phyloP scores from a whole-genome alignment of 64 coral and sea anemone genomes.

The Montipora capricornis region DNA sequence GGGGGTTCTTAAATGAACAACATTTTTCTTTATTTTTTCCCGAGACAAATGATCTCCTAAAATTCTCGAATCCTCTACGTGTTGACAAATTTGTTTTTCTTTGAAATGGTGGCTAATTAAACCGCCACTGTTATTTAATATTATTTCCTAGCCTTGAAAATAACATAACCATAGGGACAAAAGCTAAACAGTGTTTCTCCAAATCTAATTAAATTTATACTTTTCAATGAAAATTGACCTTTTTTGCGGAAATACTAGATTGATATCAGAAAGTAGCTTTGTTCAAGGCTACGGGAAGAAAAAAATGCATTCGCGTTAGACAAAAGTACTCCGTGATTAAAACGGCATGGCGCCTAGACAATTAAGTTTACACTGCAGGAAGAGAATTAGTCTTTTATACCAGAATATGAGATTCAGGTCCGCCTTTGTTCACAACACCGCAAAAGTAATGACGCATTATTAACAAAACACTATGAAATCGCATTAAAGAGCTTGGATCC shows the following conservation, averaged over 20 bases:
- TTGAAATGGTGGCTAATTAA: background rate
- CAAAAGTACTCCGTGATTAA: too few relatives aligned
- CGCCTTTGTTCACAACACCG: too few relatives aligned
- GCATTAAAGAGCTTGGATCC: background rate
- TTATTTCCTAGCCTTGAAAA: background rate
- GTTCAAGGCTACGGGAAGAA: background rate
- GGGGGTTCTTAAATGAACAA: background rate
- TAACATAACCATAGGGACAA: conserved; percentile 4
- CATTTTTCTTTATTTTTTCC: background rate
- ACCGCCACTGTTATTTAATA: background rate
- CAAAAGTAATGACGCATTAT: background rate
- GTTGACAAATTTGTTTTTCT: background rate
- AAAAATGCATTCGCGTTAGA: too few relatives aligned
- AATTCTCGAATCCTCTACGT: background rate
- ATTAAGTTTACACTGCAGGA: too few relatives aligned
- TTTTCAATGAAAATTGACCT: conserved; percentile 26
- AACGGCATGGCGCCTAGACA: too few relatives aligned
- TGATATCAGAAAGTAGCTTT: background rate
- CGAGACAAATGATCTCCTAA: background rate
- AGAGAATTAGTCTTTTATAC: too few relatives aligned
- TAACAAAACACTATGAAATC: background rate
- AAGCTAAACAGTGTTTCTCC: conserved; percentile 1
- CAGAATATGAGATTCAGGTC: too few relatives aligned
- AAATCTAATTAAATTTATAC: conserved; percentile 23
- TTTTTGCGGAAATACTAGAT: background rate